Conservation (phyloP, 1,140 invertebrate genomes). For the Nilaparvata lugens region DNA sequence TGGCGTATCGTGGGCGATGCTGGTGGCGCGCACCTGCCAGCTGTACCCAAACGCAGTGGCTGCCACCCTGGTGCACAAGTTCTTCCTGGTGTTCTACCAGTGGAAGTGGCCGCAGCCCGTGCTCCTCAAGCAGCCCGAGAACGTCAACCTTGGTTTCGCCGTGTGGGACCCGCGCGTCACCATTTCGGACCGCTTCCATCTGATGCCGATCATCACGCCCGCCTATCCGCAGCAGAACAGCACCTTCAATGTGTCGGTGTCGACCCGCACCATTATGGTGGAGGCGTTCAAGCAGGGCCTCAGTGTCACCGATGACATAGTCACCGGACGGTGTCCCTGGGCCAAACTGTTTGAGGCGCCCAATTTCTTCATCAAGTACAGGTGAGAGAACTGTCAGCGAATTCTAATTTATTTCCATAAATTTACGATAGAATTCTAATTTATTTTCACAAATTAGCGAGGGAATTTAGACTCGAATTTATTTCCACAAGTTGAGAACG, state of each 20-base stretch:
- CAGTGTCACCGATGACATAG: constrained; percentile 77
- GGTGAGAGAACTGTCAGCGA: no score
- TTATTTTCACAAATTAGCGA: no score
- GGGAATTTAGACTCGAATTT: no score
- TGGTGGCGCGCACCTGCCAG: constrained; percentile 96
- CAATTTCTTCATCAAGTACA: constrained; percentile 92
- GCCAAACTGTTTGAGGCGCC: constrained; percentile 89
- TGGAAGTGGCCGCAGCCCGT: constrained; percentile 99
- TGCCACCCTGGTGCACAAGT: constrained; percentile 92
- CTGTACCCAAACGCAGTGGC: constrained; percentile 95
- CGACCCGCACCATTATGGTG: constrained; percentile 87
- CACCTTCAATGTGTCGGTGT: constrained; percentile 95
- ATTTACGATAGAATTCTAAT: no score
- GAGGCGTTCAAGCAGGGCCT: constrained; percentile 82
- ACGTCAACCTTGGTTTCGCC: constrained; percentile 76
- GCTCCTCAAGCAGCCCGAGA: constrained; percentile 83
- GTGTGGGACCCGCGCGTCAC: constrained; percentile 95
- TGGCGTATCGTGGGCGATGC: constrained; percentile 98
- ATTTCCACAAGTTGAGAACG: no score
- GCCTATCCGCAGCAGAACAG: constrained; percentile 99
- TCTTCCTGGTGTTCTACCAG: constrained; percentile 94
- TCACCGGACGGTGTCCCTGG: constrained; percentile 76
- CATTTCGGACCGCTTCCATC: constrained; percentile 81
- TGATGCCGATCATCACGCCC: constrained; percentile 99
- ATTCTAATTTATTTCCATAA: no score